These are phyloP conservation scores for Nemotelus pantherinus DNA, from an alignment of 2,888 invertebrate genomes.

Conservation along the genomic window DNA sequence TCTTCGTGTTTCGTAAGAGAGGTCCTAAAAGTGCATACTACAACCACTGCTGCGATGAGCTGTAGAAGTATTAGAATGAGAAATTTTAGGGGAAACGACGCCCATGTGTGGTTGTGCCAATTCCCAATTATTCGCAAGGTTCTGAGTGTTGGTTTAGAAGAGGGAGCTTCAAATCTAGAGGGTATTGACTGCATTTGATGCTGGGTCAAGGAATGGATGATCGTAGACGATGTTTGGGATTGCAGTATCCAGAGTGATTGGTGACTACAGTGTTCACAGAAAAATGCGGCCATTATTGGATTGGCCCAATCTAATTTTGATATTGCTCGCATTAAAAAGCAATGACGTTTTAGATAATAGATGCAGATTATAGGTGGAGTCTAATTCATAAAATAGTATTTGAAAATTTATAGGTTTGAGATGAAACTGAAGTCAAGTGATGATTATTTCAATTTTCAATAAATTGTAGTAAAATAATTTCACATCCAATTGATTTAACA, in stretches of 20 bases:
- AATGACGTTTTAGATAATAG: too few species aligned
- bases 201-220: background rate
- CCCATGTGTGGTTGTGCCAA: background rate
- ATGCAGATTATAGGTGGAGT: too few species aligned
- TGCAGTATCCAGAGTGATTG: background rate
- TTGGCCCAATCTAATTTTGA: too few species aligned
- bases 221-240: background rate
- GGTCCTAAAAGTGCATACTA: slow-evolving; percentile 22
- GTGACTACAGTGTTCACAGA: too few species aligned
- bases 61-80: background rate
- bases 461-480: too few species aligned
- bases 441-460: too few species aligned
- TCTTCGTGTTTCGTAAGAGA: background rate
- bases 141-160: background rate
- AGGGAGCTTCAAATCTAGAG: background rate
- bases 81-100: slow-evolving; percentile 7
- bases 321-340: too few species aligned
- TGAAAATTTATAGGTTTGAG: too few species aligned
- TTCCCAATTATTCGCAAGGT: background rate
- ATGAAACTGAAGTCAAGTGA: too few species aligned
- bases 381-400: too few species aligned
- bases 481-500: too few species aligned
- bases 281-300: too few species aligned
- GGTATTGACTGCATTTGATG: slow-evolving; percentile 34
- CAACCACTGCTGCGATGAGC: background rate